Evolutionary conservation across 2,888 invertebrate species (phyloP).

Genomic region (Pycnomerus fuliginosus): DNA sequence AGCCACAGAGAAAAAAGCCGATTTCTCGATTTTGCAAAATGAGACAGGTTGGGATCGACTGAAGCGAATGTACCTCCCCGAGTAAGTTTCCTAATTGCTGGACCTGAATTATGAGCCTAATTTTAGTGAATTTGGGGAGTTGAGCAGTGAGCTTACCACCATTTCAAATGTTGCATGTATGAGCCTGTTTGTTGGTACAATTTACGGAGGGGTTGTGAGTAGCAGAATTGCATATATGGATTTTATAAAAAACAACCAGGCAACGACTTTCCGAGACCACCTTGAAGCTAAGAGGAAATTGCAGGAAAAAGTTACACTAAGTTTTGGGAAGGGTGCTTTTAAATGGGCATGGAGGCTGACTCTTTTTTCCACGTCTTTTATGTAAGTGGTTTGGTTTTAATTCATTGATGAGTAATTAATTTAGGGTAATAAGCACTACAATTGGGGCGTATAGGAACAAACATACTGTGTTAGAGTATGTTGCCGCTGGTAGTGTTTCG

Average conservation of each 20-base stretch:
- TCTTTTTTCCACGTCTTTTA: constrained; percentile 66
- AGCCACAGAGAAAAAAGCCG: constrained; percentile 31
- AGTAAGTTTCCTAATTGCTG: constrained; percentile 47
- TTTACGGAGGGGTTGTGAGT: constrained; percentile 64
- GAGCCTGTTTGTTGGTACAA: constrained; percentile 63
- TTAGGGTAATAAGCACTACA: constrained; percentile 63
- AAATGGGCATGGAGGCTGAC: constrained; percentile 69
- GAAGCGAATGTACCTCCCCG: constrained; percentile 53
- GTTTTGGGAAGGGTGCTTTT: constrained; percentile 71
- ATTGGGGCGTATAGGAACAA: constrained; percentile 68
- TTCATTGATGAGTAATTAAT: constrained; percentile 33
- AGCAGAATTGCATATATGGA: constrained; percentile 62
- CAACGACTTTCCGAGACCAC: constrained; percentile 65
- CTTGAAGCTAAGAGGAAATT: constrained; percentile 71
- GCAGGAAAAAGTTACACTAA: constrained; percentile 67
- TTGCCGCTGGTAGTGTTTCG: constrained; percentile 63
- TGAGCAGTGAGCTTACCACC: constrained; percentile 63
- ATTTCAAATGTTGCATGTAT: constrained; percentile 60
- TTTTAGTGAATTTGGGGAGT: constrained; percentile 65
- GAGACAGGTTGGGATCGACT: constrained; percentile 57
- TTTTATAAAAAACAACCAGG: constrained; percentile 74
- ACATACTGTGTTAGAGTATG: constrained; percentile 66
- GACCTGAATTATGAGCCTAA: constrained; percentile 6
- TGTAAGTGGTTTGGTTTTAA: constrained; percentile 57
- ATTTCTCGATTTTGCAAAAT: constrained; percentile 19